phyloP scores from a whole-genome alignment of 2,113 vertebrate species.

The Saimiri boliviensis region DNA sequence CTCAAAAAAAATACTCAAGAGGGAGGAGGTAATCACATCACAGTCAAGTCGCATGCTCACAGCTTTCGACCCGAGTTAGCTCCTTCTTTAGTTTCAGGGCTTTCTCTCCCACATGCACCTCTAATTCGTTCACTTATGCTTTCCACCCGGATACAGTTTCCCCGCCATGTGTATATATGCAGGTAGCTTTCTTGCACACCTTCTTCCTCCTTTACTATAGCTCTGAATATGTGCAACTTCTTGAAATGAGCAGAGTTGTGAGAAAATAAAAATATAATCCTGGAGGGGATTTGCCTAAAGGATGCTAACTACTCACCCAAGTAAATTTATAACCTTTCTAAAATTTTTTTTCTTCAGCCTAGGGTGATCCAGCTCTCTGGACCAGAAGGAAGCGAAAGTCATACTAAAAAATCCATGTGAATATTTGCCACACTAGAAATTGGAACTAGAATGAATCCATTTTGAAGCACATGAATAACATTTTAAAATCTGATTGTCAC shows the following conservation, averaged over 20 bases:
- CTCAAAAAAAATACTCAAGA: neutral
- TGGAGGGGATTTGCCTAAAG: neutral
- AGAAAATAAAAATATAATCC: slow-evolving; percentile 33
- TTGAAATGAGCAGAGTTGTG: neutral
- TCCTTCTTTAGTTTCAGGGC: neutral
- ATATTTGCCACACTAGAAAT: neutral
- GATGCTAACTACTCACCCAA: slow-evolving; percentile 3
- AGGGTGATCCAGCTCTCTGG: neutral
- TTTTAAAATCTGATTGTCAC: slow-evolving; percentile 34
- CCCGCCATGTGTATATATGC: too few relatives aligned
- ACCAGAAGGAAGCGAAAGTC: slow-evolving; percentile 36
- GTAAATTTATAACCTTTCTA: neutral
- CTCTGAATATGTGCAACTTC: slow-evolving; percentile 5
- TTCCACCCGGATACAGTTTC: neutral
- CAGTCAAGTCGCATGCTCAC: neutral
- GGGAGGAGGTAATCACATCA: neutral
- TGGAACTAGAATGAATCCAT: neutral
- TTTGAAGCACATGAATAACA: neutral
- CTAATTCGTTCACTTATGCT: neutral
- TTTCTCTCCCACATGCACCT: neutral
- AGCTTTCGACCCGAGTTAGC: neutral
- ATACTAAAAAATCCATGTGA: neutral
- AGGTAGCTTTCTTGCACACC: neutral
- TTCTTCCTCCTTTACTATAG: neutral
- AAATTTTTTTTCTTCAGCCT: slow-evolving; percentile 1